Evolutionary conservation across 2,113 vertebrate species (phyloP), one percentile per base, ranked within the genome.

Genomic region (Hippocampus abdominalis): DNA sequence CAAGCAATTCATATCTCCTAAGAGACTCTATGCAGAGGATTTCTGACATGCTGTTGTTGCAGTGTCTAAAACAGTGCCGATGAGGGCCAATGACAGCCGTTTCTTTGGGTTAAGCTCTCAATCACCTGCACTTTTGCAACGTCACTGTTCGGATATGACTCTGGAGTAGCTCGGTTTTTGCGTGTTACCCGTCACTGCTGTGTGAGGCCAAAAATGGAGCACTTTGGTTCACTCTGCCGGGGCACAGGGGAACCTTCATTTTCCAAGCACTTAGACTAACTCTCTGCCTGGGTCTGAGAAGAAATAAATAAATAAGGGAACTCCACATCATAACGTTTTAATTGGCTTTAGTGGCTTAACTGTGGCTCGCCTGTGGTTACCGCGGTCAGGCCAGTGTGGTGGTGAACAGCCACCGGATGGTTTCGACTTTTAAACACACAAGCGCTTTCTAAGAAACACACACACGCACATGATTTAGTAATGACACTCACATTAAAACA

Each of bases 241-340:
- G 32, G 5, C 32, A 36, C 32, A 36, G 32, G 5, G 32, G 32
- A 36, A 36, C 32, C 32, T 36, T 36, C 32, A 36, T 36, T 36
- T 36, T 36, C 7, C 32, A 36, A 36, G 32, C 29, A 32, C 4
- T 32, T 5, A 32, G 4, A 32, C 5, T 36, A 36, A 36, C 32
- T 36, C 32, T 36, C 32, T 36, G 32, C 32, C 32, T 36, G 5
- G 5, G 6, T 36, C 6, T 6, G 32, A 36, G 32, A 93, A 89
- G 86, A 89, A 74, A 72, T 77, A 84, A 86, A 86, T 85, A 87
- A 87, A 85, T 90, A 84, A 91, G 73, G 66, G 67, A 87, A 87
- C 90, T 89, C 79, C 72, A 78, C 84, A 91, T 89, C 73, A 73
- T 85, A 90, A 81, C 62, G 79, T 81, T 93, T 92, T 92, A 91